A percentile compares a stretch with the other conserved stretches of the same genome.
Evolutionary conservation across 1,140 invertebrate species (phyloP).

Genomic region (Antheraea pernyi): DNA sequence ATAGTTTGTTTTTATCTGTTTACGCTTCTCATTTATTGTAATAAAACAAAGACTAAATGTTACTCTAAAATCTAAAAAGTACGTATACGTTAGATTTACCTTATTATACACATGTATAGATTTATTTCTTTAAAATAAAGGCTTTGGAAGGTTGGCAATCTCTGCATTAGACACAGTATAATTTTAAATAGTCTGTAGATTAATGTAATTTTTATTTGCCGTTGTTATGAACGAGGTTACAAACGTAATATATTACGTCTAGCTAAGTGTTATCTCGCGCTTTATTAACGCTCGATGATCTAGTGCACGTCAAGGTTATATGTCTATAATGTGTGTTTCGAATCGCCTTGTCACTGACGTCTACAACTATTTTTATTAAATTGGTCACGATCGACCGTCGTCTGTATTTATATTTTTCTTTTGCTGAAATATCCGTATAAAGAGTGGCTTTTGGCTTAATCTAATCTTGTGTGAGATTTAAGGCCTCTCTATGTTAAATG

Average conservation of each 20-base stretch:
- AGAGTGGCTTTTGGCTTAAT: not conserved
- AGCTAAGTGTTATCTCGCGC: not conserved
- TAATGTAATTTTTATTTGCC: not conserved
- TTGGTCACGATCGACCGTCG: not conserved
- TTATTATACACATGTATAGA: no score
- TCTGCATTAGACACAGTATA: not conserved
- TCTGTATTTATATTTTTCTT: not conserved
- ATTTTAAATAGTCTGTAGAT: not conserved
- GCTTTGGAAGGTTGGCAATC: not conserved
- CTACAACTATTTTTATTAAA: not conserved
- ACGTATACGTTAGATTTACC: no score
- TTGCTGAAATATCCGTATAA: not conserved
- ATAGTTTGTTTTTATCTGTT: no score
- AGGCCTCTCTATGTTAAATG: no score
- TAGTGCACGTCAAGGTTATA: conserved; percentile 12
- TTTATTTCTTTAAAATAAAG: not conserved
- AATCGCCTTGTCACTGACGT: conserved; percentile 1
- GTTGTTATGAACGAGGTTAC: not conserved
- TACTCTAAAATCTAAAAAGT: no score
- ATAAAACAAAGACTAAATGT: no score
- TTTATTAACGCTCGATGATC: conserved; percentile 10
- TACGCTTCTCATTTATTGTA: no score
- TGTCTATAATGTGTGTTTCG: conserved; percentile 4
- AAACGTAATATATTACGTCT: not conserved
- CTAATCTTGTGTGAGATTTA: no score